Conservation (phyloP, 2,113 vertebrate genomes). For the Pavo muticus region DNA sequence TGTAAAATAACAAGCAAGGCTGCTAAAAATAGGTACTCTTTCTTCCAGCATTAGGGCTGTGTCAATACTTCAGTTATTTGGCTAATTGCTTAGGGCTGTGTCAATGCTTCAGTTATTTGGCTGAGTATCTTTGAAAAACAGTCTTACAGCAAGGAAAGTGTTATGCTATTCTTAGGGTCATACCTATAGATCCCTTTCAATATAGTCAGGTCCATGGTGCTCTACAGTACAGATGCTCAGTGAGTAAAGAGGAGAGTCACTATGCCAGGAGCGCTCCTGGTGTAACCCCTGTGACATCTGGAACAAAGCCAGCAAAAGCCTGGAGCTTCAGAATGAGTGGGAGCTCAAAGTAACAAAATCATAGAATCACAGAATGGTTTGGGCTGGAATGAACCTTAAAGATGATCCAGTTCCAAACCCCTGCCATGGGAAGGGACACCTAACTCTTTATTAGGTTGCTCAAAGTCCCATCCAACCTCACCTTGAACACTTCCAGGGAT, state of each 20-base stretch:
- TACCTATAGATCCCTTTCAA: neutral
- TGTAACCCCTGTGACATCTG: rapidly evolving
- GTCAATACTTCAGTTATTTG: neutral
- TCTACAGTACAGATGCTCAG: neutral
- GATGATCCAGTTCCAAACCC: neutral
- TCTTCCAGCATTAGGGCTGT: neutral
- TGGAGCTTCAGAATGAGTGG: neutral
- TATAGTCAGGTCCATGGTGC: neutral
- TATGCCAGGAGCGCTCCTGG: neutral
- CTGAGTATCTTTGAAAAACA: neutral
- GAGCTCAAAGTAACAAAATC: neutral
- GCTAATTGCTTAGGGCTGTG: neutral
- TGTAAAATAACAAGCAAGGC: neutral
- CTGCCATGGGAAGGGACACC: neutral
- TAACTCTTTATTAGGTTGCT: neutral
- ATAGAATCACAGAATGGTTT: neutral
- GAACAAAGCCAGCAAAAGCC: neutral
- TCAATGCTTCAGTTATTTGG: neutral
- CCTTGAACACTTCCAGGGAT: neutral
- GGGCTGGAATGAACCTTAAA: neutral
- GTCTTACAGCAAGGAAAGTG: neutral
- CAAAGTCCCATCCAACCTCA: neutral
- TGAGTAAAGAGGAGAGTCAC: neutral
- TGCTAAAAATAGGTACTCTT: neutral
- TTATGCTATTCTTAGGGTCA: neutral